A percentile compares a stretch with the other conserved stretches of the same genome.
Conservation (phyloP, 2,888 invertebrate genomes). For the Pecten maximus region DNA sequence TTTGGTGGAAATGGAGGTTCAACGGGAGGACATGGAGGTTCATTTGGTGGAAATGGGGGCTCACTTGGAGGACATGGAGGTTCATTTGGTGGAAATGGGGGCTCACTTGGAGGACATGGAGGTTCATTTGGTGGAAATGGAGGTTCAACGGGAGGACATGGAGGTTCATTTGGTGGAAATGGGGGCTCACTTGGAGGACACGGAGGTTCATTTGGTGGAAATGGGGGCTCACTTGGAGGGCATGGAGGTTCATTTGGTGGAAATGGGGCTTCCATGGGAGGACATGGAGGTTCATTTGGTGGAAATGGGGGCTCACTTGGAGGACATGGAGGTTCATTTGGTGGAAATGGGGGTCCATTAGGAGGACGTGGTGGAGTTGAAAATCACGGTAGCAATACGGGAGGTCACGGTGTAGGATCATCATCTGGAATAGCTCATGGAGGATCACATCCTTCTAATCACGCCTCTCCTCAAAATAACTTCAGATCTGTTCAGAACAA, state of each 20-base stretch:
- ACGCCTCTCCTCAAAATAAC: not conserved
- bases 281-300: conserved; percentile 3
- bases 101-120: not conserved
- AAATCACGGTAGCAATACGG: not conserved
- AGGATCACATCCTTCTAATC: not conserved
- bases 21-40: not conserved
- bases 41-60: not conserved
- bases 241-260: not conserved
- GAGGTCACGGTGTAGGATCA: not conserved
- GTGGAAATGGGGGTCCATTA: not conserved
- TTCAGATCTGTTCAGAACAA: not conserved
- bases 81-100: not conserved
- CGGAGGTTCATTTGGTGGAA: not conserved
- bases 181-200: not conserved
- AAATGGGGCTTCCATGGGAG: not conserved
- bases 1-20: not conserved
- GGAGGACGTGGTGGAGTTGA: too few relatives aligned
- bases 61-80: too few relatives aligned
- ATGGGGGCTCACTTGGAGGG: not conserved
- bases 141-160: not conserved
- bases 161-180: not conserved
- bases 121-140: too few relatives aligned
- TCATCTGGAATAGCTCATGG: not conserved
- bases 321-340: not conserved
- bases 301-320: not conserved